Percentiles rank a stretch among this genome's conserved stretches.
These are phyloP conservation scores for Pseudomyrmex dendroicus DNA, from an alignment of 1,140 invertebrate species.

Conservation along the genomic window DNA sequence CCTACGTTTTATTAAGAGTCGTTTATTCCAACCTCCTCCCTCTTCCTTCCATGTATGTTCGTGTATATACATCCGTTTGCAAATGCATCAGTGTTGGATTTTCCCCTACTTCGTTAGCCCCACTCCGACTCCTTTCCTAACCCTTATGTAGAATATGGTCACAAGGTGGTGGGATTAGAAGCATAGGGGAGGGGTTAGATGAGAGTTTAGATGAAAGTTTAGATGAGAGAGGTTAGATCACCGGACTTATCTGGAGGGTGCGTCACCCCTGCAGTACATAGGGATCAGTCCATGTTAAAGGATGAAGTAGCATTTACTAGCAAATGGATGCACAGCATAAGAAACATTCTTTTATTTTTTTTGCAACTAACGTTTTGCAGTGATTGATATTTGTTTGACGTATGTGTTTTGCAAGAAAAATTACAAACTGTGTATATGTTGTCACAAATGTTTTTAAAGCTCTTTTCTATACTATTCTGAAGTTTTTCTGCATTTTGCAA, in stretches of 20 bases:
- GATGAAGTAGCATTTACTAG: background rate
- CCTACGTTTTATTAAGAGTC: constrained; percentile 80
- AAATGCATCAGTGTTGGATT: constrained; percentile 65
- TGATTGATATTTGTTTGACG: constrained; percentile 3
- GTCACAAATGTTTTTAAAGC: background rate
- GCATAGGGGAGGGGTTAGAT: constrained; percentile 81
- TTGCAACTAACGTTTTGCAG: too few relatives aligned
- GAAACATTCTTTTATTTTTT: constrained; percentile 1
- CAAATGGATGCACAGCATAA: background rate
- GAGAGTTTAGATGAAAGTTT: constrained; percentile 83
- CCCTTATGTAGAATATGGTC: constrained; percentile 80
- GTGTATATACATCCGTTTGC: constrained; percentile 65
- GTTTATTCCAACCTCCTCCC: constrained; percentile 66
- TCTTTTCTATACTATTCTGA: background rate
- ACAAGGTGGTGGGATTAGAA: constrained; percentile 79
- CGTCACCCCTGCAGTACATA: constrained; percentile 62
- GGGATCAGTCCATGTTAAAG: background rate
- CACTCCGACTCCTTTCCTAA: constrained; percentile 70
- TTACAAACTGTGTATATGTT: background rate
- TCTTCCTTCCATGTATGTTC: background rate
- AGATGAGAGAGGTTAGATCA: constrained; percentile 82
- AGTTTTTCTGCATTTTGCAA: too few relatives aligned
- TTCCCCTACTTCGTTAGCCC: constrained; percentile 71
- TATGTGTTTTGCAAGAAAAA: constrained; percentile 1
- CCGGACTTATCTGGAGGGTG: constrained; percentile 63